phyloP scores from a whole-genome alignment of 1,140 invertebrate species.

The Drosophila pruinosa region DNA sequence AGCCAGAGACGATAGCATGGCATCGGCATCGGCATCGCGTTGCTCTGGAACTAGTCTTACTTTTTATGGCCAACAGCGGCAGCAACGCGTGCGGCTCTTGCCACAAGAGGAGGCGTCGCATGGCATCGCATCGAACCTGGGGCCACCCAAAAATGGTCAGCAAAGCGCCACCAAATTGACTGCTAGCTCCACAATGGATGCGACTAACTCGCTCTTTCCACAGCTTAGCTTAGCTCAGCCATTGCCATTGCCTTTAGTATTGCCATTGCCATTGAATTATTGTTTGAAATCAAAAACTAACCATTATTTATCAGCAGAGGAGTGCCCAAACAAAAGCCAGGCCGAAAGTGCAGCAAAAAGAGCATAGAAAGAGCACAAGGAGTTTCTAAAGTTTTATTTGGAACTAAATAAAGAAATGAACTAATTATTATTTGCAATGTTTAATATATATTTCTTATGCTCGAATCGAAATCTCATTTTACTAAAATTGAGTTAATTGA shows the following conservation, averaged over 20 bases:
- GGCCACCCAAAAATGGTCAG: conserved; percentile 79
- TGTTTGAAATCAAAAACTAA: conserved; percentile 72
- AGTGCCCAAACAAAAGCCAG: conserved; percentile 50
- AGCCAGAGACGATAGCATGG: conserved; percentile 45
- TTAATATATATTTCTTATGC: too few species aligned
- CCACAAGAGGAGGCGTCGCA: conserved; percentile 30
- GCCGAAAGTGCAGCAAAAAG: conserved; percentile 7
- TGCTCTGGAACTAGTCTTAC: conserved; percentile 72
- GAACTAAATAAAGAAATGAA: too few species aligned
- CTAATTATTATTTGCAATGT: too few species aligned
- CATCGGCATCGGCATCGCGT: conserved; percentile 71
- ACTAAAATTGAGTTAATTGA: too few species aligned
- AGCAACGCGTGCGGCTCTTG: conserved; percentile 24
- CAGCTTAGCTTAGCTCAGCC: conserved; percentile 13
- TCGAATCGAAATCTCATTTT: too few species aligned
- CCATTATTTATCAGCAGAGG: conserved; percentile 66
- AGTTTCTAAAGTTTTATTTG: neutral
- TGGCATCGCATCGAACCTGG: conserved; percentile 10
- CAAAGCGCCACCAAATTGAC: conserved; percentile 69
- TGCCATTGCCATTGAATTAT: conserved; percentile 60
- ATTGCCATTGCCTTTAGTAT: too few species aligned
- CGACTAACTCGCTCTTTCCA: conserved; percentile 19
- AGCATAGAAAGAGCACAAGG: conserved; percentile 3
- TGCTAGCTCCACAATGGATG: conserved; percentile 39
- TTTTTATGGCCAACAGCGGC: conserved; percentile 67